Evolutionary conservation across 2,888 invertebrate genomes (phyloP).

Genomic region (Ditula angustiorana): DNA sequence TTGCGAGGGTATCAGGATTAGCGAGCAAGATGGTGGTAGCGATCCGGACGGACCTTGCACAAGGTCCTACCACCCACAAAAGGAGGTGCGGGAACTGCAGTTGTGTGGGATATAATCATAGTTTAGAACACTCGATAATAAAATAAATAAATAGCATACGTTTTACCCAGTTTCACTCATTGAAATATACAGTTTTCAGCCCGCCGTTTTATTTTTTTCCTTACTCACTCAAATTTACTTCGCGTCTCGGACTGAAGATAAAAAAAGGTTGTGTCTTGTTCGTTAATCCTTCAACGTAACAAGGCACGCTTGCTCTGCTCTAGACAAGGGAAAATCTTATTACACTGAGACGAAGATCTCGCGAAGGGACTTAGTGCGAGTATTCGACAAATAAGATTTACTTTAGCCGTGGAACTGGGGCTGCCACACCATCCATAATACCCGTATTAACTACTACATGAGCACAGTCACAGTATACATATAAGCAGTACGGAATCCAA

Average conservation of each 20-base stretch:
- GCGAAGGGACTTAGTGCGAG: slow-evolving; percentile 11
- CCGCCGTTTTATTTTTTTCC: neutral
- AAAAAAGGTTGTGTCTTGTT: slow-evolving; percentile 13
- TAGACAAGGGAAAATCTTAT: slow-evolving; percentile 21
- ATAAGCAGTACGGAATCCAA: no score
- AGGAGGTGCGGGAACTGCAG: no score
- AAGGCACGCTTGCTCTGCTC: slow-evolving; percentile 6
- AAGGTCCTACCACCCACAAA: no score
- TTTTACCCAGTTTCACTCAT: neutral
- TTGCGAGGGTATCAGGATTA: no score
- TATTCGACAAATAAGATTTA: slow-evolving; percentile 19
- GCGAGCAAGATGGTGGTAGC: no score
- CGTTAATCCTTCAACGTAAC: slow-evolving; percentile 18
- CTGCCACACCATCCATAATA: no score
- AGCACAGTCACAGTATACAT: no score
- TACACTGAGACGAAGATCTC: slow-evolving; percentile 11
- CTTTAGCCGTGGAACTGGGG: neutral
- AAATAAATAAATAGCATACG: no score
- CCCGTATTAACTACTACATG: no score
- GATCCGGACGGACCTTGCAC: no score
- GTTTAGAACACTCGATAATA: no score
- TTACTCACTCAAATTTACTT: neutral
- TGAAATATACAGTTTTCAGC: neutral
- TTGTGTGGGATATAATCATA: no score
- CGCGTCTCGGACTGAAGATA: neutral